phyloP scores from a whole-genome alignment of 2,888 invertebrate genomes.

The Serripes groenlandicus region DNA sequence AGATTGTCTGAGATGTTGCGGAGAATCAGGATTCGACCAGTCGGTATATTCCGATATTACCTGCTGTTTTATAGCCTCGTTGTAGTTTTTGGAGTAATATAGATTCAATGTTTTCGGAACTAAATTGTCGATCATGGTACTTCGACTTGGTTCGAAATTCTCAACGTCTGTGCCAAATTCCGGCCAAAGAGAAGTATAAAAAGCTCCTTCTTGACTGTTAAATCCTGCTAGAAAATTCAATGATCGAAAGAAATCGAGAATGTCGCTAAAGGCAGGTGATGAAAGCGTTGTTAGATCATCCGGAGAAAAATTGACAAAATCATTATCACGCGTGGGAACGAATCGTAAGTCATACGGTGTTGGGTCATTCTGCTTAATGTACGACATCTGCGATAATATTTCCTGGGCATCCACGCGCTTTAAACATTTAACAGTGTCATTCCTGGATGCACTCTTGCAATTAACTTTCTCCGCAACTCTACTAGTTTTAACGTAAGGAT shows the following conservation, averaged over 20 bases:
- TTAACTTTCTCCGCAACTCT: constrained; percentile 87
- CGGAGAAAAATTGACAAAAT: not conserved
- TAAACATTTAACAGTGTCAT: constrained; percentile 57
- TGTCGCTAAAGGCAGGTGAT: not conserved
- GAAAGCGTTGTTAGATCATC: not conserved
- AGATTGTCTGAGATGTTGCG: constrained; percentile 1
- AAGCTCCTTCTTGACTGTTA: not conserved
- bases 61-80: not conserved
- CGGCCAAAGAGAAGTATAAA: not conserved
- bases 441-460: constrained; percentile 51
- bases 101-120: not conserved
- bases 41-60: constrained; percentile 1
- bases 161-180: not conserved
- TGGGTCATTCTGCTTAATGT: not conserved
- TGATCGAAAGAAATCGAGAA: not conserved
- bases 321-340: not conserved
- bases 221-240: not conserved
- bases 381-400: not conserved
- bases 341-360: not conserved
- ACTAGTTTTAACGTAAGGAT: constrained; percentile 89
- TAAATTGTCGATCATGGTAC: not conserved
- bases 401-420: constrained; percentile 35
- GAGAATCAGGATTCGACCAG: not conserved
- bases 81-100: not conserved
- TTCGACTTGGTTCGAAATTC: not conserved